Base-by-base conservation (phyloP, 2,113 vertebrate genomes). In the Alectura lathami region DNA sequence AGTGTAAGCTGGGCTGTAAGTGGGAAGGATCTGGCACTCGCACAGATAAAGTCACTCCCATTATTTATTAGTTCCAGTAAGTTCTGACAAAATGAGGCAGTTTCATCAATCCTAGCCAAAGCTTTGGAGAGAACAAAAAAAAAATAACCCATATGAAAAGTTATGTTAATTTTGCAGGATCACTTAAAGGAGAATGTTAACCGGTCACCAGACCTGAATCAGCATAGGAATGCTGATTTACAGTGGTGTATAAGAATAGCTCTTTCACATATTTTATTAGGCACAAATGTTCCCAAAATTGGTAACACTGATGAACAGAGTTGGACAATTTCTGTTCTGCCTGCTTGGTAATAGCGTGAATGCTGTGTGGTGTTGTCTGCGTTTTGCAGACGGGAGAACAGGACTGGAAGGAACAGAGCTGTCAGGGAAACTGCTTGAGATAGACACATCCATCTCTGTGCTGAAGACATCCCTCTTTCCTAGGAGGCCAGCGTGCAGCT, bases 11-110 rank as follows among this genome's bases (percentile, higher is more conserved):
- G 67, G 16, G 23, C 85, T 66, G 68, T 26, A 40, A 88, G 72
- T 3, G 21, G 78, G 63, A 47, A 80, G 85, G 63, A 66, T 66
- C 63, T 80, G 82, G 67, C 70, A 83, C 48, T 11, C 32, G 24
- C 50, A 76, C 40, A 43, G 66, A 92, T 64, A 78, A 89, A 94
- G 70, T 38, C 8, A 89, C 89, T 93, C 93, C 70, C 79, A 38
- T 76, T 69, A 85, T 69, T 89, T 85, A 91, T 93, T 53, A 85
- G 78, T 89, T 85, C 88, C 87, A 22, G 70, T 45, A 62, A 91
- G 27, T 93, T 95, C 92, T 95, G 90, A 91, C 57, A 91, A 15
- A 1, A 8, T 53, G 45, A 85, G 48, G 57, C 57, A 64, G 48
- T 60, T 87, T 83, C 85, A 93, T 95, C 88, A 62, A 34, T 94